Conservation (phyloP, 2,888 invertebrate species). For the Macaria notata region DNA sequence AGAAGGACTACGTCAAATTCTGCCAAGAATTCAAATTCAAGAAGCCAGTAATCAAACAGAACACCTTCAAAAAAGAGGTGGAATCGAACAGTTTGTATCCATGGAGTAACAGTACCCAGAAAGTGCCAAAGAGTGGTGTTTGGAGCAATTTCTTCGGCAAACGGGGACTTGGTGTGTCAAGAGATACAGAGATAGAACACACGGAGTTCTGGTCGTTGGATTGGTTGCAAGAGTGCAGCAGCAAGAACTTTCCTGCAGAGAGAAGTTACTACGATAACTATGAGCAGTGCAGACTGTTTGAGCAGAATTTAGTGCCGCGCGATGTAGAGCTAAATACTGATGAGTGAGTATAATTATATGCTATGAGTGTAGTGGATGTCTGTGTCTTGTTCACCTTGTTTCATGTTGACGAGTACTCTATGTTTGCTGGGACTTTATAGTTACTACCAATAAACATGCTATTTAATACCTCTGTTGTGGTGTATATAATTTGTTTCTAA, state of each 20-base stretch:
- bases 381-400: too few species aligned
- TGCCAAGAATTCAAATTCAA: conserved; percentile 64
- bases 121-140: conserved; percentile 51
- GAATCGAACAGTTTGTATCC: conserved; percentile 71
- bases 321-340: conserved; percentile 41
- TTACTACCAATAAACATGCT: too few species aligned
- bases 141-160: conserved; percentile 60
- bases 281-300: conserved; percentile 60
- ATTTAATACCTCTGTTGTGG: too few species aligned
- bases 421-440: too few species aligned
- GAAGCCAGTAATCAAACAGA: conserved; percentile 46
- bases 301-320: conserved; percentile 45
- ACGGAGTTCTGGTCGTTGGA: conserved; percentile 54
- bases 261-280: conserved; percentile 63
- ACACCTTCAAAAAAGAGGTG: conserved; percentile 52
- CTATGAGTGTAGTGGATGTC: too few species aligned
- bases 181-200: conserved; percentile 48
- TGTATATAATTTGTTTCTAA: too few species aligned
- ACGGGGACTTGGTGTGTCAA: conserved; percentile 56
- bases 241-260: conserved; percentile 58
- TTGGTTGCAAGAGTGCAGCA: conserved; percentile 58
- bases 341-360: conserved; percentile 46
- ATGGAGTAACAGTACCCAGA: conserved; percentile 66
- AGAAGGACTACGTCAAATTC: conserved; percentile 60
- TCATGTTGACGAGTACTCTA: too few species aligned